phyloP scores from a whole-genome alignment of 2,888 invertebrate genomes.

The Cheilosia grossa region DNA sequence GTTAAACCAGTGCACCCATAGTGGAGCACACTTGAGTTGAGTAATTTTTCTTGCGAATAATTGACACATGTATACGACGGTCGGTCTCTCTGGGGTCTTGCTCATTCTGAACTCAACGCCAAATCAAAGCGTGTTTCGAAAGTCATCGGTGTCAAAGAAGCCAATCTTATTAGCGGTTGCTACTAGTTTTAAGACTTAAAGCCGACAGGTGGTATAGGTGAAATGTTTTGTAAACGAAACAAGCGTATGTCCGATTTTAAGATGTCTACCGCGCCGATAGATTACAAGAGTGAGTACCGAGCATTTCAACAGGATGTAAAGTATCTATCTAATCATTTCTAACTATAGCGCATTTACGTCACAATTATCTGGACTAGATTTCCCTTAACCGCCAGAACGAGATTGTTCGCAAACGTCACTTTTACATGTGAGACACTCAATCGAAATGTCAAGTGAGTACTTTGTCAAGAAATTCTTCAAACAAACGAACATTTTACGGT shows the following conservation, averaged over 20 bases:
- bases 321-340: no score
- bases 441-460: no score
- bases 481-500: no score
- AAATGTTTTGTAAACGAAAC: slow-evolving; percentile 3
- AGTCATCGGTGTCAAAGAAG: not conserved
- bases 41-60: slow-evolving; percentile 62
- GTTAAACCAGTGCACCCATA: slow-evolving; percentile 45
- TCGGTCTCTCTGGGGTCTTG: slow-evolving; percentile 2
- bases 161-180: not conserved
- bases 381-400: no score
- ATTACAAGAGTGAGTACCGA: not conserved
- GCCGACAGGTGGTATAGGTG: slow-evolving; percentile 31
- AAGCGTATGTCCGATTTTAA: not conserved
- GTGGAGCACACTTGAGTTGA: slow-evolving; percentile 33
- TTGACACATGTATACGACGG: slow-evolving; percentile 57
- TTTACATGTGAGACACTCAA: no score
- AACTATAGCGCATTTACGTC: no score
- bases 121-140: slow-evolving; percentile 31
- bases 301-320: no score
- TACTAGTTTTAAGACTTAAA: slow-evolving; percentile 26
- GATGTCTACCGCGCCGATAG: not conserved
- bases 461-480: no score
- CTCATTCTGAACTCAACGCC: slow-evolving; percentile 11
- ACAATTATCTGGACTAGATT: no score
- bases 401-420: no score